Evolutionary conservation across 2,888 invertebrate genomes (phyloP), one percentile per base, ranked within the genome.

Genomic region (Schizaphis graminum): DNA sequence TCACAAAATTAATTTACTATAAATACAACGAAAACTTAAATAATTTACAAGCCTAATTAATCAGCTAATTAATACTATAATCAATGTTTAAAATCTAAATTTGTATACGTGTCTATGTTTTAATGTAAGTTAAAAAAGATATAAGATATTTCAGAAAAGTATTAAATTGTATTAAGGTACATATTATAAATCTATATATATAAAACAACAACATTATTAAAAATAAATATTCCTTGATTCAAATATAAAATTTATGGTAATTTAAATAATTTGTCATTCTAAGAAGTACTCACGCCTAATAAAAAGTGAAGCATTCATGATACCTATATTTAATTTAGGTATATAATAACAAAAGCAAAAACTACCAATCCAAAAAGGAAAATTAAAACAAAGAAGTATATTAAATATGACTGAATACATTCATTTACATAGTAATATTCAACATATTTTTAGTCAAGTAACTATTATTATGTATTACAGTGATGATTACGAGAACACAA

Each of bases 301-400:
- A 90, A 91, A 85, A 91, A 56, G 10, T 91, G 4, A 56, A 84
- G 28, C 44, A 85, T 56, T 28, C 53, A 7, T 53, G 26, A 91
- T 53, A 91, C 41, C n/a, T n/a, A n/a, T n/a, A 91, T 91, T 89
- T 89, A 41, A 89, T 44, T 57, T 61, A 89, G 44, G 41, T 44
- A 28, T 44, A 85, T 26, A 49, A 90, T 47, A 47, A 16, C n/a
- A 53, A 84, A 91, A 84, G 41, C 49, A 84, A 53, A 91, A 91
- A 84, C 89, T 44, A 91, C 11, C 77, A 84, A 85, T 91, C 86
- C 44, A 26, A 86, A 26, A 90, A 11, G 0, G n/a, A 57, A 57
- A 57, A 57, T 85, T 84, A 57, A 86, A 91, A 85, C 24, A n/a
- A 41, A 85, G 11, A 56, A 85, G 56, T 44, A 53, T 28, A 85